Percentiles rank a stretch among this genome's conserved stretches.
phyloP scores from a whole-genome alignment of 2,797 vertebrate genomes.

The Falco columbarius region DNA sequence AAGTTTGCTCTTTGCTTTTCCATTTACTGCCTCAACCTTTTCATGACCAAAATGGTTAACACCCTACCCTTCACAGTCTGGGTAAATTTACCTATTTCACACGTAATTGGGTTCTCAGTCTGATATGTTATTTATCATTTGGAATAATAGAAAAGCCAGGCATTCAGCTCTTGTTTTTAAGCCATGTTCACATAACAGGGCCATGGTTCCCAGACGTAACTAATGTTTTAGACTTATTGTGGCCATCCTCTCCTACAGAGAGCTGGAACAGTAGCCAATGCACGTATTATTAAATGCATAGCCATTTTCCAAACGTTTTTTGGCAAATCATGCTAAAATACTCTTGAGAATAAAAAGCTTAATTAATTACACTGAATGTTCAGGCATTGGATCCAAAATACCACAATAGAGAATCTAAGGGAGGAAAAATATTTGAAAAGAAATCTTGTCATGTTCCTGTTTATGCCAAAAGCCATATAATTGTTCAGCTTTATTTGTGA shows the following conservation, averaged over 20 bases:
- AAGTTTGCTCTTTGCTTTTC: neutral
- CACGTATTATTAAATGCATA: neutral
- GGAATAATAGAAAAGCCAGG: neutral
- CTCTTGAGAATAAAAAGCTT: slow-evolving; percentile 55
- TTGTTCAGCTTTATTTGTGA: slow-evolving; percentile 51
- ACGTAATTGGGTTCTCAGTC: neutral
- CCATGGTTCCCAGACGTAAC: accelerated
- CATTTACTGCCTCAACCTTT: neutral
- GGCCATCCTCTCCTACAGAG: neutral
- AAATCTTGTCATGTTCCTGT: slow-evolving; percentile 20
- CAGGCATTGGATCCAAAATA: slow-evolving; percentile 15
- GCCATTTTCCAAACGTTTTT: neutral
- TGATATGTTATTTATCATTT: neutral
- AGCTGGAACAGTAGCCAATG: neutral
- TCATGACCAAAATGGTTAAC: neutral
- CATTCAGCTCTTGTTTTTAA: neutral
- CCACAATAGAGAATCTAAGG: slow-evolving; percentile 37
- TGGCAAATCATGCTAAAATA: slow-evolving; percentile 29
- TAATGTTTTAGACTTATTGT: neutral
- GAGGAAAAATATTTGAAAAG: slow-evolving; percentile 55
- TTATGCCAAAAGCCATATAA: slow-evolving; percentile 53
- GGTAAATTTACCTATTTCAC: neutral
- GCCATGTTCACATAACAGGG: accelerated
- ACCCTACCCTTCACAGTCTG: neutral
- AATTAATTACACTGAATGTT: slow-evolving; percentile 59